Base-by-base conservation (phyloP, 2,113 vertebrate species). In the Toxotes jaculatrix region DNA sequence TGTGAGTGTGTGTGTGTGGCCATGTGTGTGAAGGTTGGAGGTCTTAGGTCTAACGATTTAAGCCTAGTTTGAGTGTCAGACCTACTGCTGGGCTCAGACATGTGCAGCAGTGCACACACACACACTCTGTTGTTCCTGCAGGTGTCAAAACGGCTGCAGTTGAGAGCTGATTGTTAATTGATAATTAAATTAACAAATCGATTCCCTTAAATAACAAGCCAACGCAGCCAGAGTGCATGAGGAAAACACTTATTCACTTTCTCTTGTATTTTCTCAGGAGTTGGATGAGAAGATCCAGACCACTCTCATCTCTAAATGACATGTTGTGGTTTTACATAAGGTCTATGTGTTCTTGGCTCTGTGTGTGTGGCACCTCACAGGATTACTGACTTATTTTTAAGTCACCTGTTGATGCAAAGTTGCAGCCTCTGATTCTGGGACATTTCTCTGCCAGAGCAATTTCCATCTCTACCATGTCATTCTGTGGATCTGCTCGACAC, bases 11-110 rank as follows among this genome's bases (percentile, higher is more conserved):
- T 31, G 68, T 60, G 55, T 43, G 32, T 62, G 34, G 68, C 42
- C 42, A 74, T 42, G 68, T 60, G 55, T 43, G 32, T 62, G 34
- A 62, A 42, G 60, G n/a, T 60, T 34, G 53, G 49, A 62, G 57
- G 84, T 66, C 66, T 27, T 47, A 38, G 67, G 77, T 82, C 61
- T 84, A 65, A 89, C 82, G 80, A 87, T 69, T 92, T 91, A 81
- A 87, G 84, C 43, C 76, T 76, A 56, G 72, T 78, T 76, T 72
- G 74, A 80, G 75, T 77, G 80, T 89, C 71, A 68, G 63, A 71
- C 47, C 68, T 13, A 77, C 87, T 77, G 84, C 49, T 77, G 80
- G 68, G 64, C 79, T 49, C 66, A 77, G 81, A 86, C 56, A 75
- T 63, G 67, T 66, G 36, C 49, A 78, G 36, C 43, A 19, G n/a